Evolutionary conservation across 2,113 vertebrate species (phyloP).

Genomic region (Axis porcinus): DNA sequence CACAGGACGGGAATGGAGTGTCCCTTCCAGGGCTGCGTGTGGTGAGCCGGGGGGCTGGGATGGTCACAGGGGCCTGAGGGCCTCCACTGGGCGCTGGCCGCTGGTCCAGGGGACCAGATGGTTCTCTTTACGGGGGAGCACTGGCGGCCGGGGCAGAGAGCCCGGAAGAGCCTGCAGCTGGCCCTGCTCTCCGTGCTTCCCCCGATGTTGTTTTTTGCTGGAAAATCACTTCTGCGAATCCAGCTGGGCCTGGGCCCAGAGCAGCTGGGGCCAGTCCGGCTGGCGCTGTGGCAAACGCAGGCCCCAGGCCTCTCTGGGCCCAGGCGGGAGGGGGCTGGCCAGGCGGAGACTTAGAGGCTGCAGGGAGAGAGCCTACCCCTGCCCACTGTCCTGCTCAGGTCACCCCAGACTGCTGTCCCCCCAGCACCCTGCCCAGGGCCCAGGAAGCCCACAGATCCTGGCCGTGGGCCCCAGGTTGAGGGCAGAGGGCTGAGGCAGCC

Average conservation of each 20-base stretch:
- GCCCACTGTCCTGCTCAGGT: background rate
- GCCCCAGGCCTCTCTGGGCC: background rate
- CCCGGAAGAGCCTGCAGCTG: background rate
- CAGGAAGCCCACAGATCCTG: background rate
- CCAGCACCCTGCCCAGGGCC: background rate
- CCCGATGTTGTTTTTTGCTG: slow-evolving; percentile 35
- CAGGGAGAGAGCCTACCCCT: background rate
- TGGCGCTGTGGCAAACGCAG: background rate
- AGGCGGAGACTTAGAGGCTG: background rate
- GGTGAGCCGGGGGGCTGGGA: background rate
- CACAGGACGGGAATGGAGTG: too few relatives aligned
- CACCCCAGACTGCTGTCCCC: background rate
- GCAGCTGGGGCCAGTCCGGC: background rate
- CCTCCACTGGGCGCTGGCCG: background rate
- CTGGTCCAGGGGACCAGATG: background rate
- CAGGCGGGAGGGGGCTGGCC: background rate
- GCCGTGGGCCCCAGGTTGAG: too few relatives aligned
- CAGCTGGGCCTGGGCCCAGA: background rate
- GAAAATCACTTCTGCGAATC: slow-evolving; percentile 1
- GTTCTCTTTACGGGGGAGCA: background rate
- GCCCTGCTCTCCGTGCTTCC: background rate
- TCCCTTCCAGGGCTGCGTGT: background rate
- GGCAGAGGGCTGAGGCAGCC: background rate
- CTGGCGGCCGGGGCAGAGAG: background rate
- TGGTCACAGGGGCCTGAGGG: background rate